Conservation (phyloP, 2,113 vertebrate genomes). For the Tringa solitaria region DNA sequence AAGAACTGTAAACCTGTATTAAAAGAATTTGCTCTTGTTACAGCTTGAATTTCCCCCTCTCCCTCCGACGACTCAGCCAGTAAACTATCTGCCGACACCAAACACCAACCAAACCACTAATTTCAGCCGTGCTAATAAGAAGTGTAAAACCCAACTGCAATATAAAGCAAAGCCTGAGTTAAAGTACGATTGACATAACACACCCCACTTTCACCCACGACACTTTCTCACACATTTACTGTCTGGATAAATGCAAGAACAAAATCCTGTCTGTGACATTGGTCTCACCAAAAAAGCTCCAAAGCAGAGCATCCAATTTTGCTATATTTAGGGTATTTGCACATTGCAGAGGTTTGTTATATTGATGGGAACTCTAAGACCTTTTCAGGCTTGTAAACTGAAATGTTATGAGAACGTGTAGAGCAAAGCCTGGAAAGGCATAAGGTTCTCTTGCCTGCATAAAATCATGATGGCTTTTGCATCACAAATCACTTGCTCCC, state of each 20-base stretch:
- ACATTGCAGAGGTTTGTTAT: neutral
- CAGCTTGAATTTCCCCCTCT: slow-evolving; percentile 41
- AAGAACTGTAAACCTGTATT: neutral
- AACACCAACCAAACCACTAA: neutral
- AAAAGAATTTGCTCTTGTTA: slow-evolving; percentile 45
- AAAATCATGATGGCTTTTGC: neutral
- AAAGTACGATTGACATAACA: fast-evolving
- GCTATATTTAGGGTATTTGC: neutral
- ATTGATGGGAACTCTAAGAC: neutral
- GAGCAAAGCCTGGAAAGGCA: neutral
- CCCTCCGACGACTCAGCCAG: neutral
- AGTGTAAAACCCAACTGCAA: neutral
- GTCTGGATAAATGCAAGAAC: neutral
- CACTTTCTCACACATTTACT: neutral
- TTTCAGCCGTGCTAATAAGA: neutral
- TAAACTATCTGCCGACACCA: neutral
- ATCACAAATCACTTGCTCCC: neutral
- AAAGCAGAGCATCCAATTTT: neutral
- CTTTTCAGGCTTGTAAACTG: neutral
- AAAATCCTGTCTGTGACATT: neutral
- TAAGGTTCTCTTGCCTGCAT: neutral
- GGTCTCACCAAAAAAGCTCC: neutral
- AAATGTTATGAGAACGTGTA: neutral
- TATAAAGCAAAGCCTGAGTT: neutral
- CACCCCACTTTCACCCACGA: neutral